A percentile compares a stretch with the other conserved stretches of the same genome.
Evolutionary conservation across 2,888 invertebrate species (phyloP).

Genomic region (Nomada ruficornis): DNA sequence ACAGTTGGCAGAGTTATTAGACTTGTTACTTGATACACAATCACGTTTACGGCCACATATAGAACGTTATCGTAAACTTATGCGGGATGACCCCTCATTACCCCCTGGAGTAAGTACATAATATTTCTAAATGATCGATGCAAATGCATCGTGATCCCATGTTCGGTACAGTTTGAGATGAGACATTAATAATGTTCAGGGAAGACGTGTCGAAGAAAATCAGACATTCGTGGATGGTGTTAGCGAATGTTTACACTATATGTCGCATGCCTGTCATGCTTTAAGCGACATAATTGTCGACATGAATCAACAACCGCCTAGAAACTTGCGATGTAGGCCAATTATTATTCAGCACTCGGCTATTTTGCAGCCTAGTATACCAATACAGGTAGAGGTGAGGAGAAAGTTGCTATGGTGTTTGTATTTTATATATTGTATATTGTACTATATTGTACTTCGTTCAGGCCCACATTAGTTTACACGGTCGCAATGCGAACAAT

Average conservation of each 20-base stretch:
- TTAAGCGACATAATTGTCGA: slow-evolving; percentile 94
- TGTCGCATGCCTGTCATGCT: slow-evolving; percentile 95
- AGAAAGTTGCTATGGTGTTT: slow-evolving; percentile 11
- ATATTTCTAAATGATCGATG: neutral
- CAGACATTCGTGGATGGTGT: slow-evolving; percentile 91
- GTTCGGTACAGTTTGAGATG: neutral
- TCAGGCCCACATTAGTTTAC: slow-evolving; percentile 79
- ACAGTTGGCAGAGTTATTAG: slow-evolving; percentile 86
- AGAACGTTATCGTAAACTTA: slow-evolving; percentile 87
- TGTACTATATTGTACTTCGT: slow-evolving; percentile 13
- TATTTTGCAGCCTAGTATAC: slow-evolving; percentile 88
- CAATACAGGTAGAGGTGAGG: slow-evolving; percentile 87
- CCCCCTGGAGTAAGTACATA: slow-evolving; percentile 78
- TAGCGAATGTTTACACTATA: slow-evolving; percentile 92
- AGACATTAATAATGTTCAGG: slow-evolving; percentile 35
- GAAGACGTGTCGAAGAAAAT: slow-evolving; percentile 83
- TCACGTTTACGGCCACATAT: slow-evolving; percentile 88
- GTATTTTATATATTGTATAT: neutral
- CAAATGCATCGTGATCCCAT: neutral
- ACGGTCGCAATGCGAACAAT: slow-evolving; percentile 72
- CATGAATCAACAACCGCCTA: slow-evolving; percentile 88
- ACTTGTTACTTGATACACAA: slow-evolving; percentile 86
- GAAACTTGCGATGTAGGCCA: slow-evolving; percentile 90
- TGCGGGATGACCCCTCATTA: slow-evolving; percentile 87
- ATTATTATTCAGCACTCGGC: slow-evolving; percentile 89